phyloP scores from a whole-genome alignment of 2,888 invertebrate species.

The Heliconius aoede region DNA sequence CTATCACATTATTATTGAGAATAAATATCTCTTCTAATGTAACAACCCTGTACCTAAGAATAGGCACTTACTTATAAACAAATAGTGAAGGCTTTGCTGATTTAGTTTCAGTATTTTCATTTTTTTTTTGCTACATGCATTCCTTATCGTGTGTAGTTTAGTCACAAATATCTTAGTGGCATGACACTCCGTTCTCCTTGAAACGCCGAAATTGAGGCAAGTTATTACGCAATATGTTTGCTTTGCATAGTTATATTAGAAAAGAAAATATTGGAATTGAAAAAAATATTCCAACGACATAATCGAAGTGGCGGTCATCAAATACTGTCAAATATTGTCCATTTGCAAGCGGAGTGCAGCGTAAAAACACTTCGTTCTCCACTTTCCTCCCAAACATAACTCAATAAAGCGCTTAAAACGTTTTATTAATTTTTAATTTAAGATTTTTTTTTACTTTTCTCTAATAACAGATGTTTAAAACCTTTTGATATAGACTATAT shows the following conservation, averaged over 20 bases:
- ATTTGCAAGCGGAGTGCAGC: too few relatives aligned
- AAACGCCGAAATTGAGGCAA: not conserved
- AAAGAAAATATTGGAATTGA: too few relatives aligned
- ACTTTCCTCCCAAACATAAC: not conserved
- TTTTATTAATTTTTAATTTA: not conserved
- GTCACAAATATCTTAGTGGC: not conserved
- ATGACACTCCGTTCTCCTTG: not conserved
- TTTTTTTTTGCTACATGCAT: not conserved
- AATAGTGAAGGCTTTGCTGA: constrained; percentile 17
- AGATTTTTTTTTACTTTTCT: too few relatives aligned
- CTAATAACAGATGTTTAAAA: too few relatives aligned
- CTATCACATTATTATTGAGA: not conserved
- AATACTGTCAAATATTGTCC: too few relatives aligned
- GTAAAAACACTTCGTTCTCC: constrained; percentile 43
- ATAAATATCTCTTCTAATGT: not conserved
- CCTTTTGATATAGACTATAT: too few relatives aligned
- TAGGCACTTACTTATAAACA: constrained; percentile 10
- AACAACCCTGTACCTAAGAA: constrained; percentile 8
- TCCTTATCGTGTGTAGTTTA: not conserved
- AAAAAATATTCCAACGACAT: too few relatives aligned
- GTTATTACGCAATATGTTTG: not conserved
- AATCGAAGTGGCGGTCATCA: too few relatives aligned
- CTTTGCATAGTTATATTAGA: not conserved
- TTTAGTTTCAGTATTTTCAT: not conserved
- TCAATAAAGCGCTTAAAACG: too few relatives aligned